Percentiles rank a stretch among this genome's conserved stretches.
Evolutionary conservation across 1,140 invertebrate genomes (phyloP).

Genomic region (Popillia japonica): DNA sequence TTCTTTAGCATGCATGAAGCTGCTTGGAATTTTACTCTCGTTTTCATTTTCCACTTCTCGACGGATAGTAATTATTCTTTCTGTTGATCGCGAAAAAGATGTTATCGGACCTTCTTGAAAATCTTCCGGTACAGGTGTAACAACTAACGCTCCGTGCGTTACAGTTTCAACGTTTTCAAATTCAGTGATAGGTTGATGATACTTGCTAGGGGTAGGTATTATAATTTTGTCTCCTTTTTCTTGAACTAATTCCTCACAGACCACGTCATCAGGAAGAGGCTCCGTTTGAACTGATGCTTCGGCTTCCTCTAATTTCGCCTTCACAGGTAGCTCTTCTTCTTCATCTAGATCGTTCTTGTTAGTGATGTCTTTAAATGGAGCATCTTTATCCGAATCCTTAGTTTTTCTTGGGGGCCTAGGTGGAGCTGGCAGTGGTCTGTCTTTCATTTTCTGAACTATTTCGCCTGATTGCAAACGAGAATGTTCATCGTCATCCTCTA

Average conservation of each 20-base stretch:
- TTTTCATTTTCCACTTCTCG: slow-evolving; percentile 46
- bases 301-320: slow-evolving; percentile 65
- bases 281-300: slow-evolving; percentile 84
- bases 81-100: slow-evolving; percentile 43
- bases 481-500: slow-evolving; percentile 66
- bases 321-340: slow-evolving; percentile 44
- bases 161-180: slow-evolving; percentile 54
- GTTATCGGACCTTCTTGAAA: slow-evolving; percentile 43
- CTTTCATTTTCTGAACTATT: slow-evolving; percentile 80
- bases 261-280: slow-evolving; percentile 78
- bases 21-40: slow-evolving; percentile 55
- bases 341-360: slow-evolving; percentile 47
- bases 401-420: slow-evolving; percentile 75
- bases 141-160: slow-evolving; percentile 56
- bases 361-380: slow-evolving; percentile 55
- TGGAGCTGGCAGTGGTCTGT: slow-evolving; percentile 80
- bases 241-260: slow-evolving; percentile 69
- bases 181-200: slow-evolving; percentile 33
- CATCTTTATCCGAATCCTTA: slow-evolving; percentile 60
- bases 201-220: slow-evolving; percentile 43
- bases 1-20: slow-evolving; percentile 50
- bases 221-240: slow-evolving; percentile 52
- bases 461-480: slow-evolving; percentile 74
- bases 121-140: slow-evolving; percentile 48
- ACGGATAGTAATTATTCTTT: slow-evolving; percentile 42